Evolutionary conservation across 2,113 vertebrate species (phyloP).

Genomic region (Sterrhoptilus dennistouni): DNA sequence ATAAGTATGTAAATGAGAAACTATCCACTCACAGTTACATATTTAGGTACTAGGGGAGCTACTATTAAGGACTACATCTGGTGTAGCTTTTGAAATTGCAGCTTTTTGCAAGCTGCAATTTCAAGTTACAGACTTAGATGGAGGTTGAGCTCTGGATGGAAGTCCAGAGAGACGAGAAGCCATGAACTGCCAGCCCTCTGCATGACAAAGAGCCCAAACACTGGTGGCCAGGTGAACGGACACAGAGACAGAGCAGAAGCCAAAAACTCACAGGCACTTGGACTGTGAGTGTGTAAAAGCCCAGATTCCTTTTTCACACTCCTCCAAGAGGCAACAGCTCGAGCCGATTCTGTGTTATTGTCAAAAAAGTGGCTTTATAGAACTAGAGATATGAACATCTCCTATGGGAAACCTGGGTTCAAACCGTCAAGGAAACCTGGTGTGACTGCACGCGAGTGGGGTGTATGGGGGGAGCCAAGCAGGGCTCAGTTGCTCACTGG

Average conservation of each 20-base stretch:
- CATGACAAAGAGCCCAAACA: background rate
- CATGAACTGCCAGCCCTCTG: background rate
- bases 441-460: too few relatives aligned
- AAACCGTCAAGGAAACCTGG: background rate
- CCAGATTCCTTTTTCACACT: background rate
- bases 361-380: background rate
- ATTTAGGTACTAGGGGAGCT: background rate
- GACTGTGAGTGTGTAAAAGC: background rate
- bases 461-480: background rate
- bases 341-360: background rate
- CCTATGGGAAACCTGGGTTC: background rate
- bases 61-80: background rate
- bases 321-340: background rate
- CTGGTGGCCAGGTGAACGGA: background rate
- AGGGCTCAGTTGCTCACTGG: rapidly evolving
- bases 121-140: background rate
- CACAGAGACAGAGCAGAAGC: background rate
- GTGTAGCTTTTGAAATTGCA: background rate
- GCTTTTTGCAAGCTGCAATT: background rate
- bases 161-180: background rate
- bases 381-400: background rate
- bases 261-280: background rate
- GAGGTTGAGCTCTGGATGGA: background rate
- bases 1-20: background rate
- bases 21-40: background rate